Percentiles rank a stretch among this genome's conserved stretches.
phyloP scores from a whole-genome alignment of 2,113 vertebrate species.

The Ceyx melanurus region DNA sequence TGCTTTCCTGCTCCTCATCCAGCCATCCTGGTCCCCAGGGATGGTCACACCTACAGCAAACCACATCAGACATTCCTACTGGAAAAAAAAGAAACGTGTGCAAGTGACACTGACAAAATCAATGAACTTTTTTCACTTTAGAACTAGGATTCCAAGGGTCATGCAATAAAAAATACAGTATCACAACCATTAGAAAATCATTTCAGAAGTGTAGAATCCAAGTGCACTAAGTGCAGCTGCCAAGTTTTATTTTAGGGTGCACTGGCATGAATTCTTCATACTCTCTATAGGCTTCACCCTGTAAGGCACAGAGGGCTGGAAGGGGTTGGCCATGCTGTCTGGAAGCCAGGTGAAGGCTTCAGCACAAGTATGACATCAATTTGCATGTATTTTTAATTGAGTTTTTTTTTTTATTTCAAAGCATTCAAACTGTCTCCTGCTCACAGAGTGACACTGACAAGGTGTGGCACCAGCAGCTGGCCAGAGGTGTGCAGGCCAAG shows the following conservation, averaged over 20 bases:
- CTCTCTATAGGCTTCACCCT: neutral
- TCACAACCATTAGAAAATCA: neutral
- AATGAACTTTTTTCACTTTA: neutral
- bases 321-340: neutral
- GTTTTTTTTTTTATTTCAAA: neutral
- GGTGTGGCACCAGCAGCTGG: conserved; percentile 14
- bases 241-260: neutral
- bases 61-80: neutral
- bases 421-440: neutral
- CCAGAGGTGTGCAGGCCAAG: conserved; percentile 31
- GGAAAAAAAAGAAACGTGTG: neutral
- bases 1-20: neutral
- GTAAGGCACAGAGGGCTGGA: neutral
- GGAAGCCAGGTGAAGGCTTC: neutral
- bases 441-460: neutral
- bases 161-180: neutral
- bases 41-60: neutral
- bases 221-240: fast-evolving
- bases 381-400: neutral
- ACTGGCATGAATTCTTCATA: neutral
- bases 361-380: neutral
- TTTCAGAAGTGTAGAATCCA: neutral
- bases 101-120: neutral
- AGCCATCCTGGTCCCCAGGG: neutral
- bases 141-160: neutral